Conservation (phyloP, 2,113 vertebrate genomes). For the Ailurus styani region DNA sequence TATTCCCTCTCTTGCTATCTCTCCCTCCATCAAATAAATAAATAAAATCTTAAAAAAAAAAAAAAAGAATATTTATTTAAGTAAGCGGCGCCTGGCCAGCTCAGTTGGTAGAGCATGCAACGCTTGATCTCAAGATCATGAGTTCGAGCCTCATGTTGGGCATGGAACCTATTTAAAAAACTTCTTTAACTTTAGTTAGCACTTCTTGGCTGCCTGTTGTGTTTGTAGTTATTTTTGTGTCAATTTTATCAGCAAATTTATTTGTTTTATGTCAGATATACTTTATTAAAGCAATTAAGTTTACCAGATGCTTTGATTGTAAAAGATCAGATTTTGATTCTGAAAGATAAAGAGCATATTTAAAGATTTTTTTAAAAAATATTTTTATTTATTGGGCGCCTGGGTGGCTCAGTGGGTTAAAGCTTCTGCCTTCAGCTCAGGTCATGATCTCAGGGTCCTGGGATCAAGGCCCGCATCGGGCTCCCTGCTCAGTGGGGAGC, state of each 20-base stretch:
- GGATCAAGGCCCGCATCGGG: no score
- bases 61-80: not conserved
- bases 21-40: no score
- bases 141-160: not conserved
- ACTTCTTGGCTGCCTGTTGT: not conserved
- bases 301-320: not conserved
- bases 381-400: no score
- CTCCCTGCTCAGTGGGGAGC: no score
- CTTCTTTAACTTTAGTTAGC: not conserved
- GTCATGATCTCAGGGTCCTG: no score
- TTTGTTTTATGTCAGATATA: not conserved
- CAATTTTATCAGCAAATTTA: not conserved
- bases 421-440: no score
- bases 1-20: no score
- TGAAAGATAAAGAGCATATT: not conserved
- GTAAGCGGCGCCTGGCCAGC: not conserved
- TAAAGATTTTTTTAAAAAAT: not conserved
- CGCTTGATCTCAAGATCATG: not conserved
- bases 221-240: not conserved
- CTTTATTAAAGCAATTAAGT: not conserved
- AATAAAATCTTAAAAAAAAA: no score
- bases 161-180: not conserved
- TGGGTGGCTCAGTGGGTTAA: no score
- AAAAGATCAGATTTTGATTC: not conserved
- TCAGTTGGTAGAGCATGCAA: not conserved